phyloP scores from a whole-genome alignment of 1,140 invertebrate genomes.

The Venustaconcha ellipsiformis region DNA sequence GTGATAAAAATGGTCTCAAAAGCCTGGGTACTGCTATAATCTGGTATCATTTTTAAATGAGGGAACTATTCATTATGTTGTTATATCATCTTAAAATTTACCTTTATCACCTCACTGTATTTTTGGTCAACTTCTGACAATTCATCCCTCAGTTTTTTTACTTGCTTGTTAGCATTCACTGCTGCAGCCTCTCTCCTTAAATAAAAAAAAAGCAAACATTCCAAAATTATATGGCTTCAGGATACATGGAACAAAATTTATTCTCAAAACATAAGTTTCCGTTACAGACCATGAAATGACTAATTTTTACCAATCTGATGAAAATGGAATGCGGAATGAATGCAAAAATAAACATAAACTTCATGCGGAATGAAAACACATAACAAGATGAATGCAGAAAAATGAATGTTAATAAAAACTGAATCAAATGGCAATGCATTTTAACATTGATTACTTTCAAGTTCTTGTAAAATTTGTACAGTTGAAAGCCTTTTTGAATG shows the following conservation, averaged over 20 bases:
- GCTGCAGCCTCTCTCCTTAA: conserved; percentile 56
- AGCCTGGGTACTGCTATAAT: too few relatives aligned
- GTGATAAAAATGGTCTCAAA: too few relatives aligned
- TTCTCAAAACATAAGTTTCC: not conserved
- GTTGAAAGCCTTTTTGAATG: too few relatives aligned
- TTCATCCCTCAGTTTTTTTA: conserved; percentile 52
- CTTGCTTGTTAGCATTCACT: conserved; percentile 59
- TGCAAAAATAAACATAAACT: not conserved
- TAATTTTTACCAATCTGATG: not conserved
- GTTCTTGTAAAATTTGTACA: too few relatives aligned
- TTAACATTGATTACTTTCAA: too few relatives aligned
- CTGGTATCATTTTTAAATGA: too few relatives aligned
- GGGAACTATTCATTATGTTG: too few relatives aligned
- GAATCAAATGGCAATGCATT: too few relatives aligned
- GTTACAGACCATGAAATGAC: not conserved
- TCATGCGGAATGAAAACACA: too few relatives aligned
- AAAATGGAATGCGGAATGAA: not conserved
- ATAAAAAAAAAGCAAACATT: conserved; percentile 4
- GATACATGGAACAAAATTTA: not conserved
- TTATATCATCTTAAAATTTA: conserved; percentile 11
- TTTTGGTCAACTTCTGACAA: conserved; percentile 39
- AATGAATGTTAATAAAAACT: too few relatives aligned
- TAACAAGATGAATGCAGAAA: too few relatives aligned
- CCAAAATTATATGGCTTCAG: not conserved
- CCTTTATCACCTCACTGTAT: conserved; percentile 53